Percentiles rank a stretch among this genome's conserved stretches.
These are phyloP conservation scores for Ammodramus savannarum DNA, from an alignment of 2,113 vertebrate genomes.

Conservation along the genomic window DNA sequence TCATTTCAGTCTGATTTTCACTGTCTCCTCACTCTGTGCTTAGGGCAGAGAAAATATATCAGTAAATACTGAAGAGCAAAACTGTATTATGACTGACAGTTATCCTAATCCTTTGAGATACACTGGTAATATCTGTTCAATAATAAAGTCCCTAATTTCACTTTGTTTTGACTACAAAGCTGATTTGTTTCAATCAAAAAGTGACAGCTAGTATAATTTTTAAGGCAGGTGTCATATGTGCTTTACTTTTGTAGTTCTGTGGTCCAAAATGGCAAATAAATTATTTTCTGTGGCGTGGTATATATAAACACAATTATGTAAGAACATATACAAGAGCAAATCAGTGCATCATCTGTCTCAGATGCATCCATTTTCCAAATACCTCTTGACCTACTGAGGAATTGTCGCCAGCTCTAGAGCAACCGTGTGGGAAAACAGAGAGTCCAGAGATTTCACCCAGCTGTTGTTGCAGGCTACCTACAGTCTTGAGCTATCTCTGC, in stretches of 20 bases:
- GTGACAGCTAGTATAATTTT: not conserved
- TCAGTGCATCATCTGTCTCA: not conserved
- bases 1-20: not conserved
- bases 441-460: not conserved
- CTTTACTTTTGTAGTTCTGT: not conserved
- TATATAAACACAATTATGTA: not conserved
- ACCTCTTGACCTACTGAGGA: not conserved
- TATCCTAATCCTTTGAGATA: slow-evolving; percentile 33
- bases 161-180: not conserved
- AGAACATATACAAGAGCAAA: not conserved
- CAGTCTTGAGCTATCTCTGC: not conserved
- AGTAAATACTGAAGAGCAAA: slow-evolving; percentile 7
- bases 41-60: not conserved
- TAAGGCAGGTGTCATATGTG: slow-evolving; percentile 10
- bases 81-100: not conserved
- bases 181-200: slow-evolving; percentile 20
- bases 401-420: not conserved
- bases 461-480: not conserved
- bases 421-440: accelerated
- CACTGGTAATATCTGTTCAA: not conserved
- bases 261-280: not conserved
- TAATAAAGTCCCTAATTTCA: slow-evolving; percentile 6
- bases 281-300: not conserved
- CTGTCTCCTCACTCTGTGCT: not conserved
- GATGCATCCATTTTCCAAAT: not conserved